These are phyloP conservation scores for Vicugna pacos DNA, from an alignment of 2,113 vertebrate species.

Conservation along the genomic window DNA sequence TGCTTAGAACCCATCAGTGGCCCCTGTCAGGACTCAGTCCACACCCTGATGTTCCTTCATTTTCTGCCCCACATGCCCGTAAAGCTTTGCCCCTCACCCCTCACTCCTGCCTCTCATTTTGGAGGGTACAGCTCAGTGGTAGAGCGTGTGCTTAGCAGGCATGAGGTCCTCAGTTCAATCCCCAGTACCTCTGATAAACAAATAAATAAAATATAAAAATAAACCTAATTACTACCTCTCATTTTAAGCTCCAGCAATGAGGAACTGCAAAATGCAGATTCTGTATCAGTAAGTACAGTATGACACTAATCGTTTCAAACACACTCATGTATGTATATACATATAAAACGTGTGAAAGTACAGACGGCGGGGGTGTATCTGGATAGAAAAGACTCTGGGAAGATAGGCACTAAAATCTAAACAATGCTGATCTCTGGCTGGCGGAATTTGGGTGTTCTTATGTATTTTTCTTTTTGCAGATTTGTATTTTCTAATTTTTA, in stretches of 20 bases:
- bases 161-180: no score
- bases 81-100: not conserved
- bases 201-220: no score
- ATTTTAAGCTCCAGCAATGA: not conserved
- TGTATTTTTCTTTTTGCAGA: constrained; percentile 5
- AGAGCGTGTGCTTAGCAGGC: no score
- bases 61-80: not conserved
- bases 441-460: not conserved
- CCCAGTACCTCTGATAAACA: no score
- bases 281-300: not conserved
- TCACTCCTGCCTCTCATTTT: not conserved
- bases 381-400: not conserved
- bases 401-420: not conserved
- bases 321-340: not conserved
- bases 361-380: not conserved
- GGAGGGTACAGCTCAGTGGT: not conserved
- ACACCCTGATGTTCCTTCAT: not conserved
- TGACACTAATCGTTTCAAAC: not conserved
- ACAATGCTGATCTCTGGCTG: not conserved
- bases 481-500: not conserved
- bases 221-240: no score
- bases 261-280: not conserved
- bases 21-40: not conserved
- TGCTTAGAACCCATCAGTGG: not conserved
- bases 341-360: not conserved